Evolutionary conservation across 2,888 invertebrate genomes (phyloP), one percentile per base, ranked within the genome.

Genomic region (Plebejus anna): DNA sequence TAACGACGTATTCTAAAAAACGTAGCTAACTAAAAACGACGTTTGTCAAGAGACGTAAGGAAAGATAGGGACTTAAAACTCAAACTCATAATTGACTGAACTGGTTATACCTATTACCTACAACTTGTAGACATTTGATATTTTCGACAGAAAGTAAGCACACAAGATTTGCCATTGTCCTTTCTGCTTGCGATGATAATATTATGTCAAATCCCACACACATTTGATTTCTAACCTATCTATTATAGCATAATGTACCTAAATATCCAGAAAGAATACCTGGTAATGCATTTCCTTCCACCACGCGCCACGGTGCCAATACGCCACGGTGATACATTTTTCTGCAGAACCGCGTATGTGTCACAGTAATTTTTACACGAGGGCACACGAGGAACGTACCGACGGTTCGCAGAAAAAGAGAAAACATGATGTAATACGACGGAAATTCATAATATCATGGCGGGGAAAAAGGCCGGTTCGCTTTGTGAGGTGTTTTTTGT

Each of bases 401-500:
- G 71, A 22, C 73, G 77, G 78, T 81, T 81, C 80, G 77, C 79
- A 80, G 82, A 81, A 81, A 81, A 47, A 80, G 77, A 78, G 78
- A 81, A 80, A 81, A 81, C 81, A 78, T 78, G 78, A 77, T 78
- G 77, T 72, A 55, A 66, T 57, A 38, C 81, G 78, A 80, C 82
- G 82, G 82, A 83, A 82, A 82, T 80, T 80, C 81, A 81, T 81
- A 79, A 79, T 80, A 80, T 77, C 79, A 79, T 79, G 80, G 77
- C 77, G 77, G 80, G 80, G 79, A 78, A 80, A 81, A 81, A 81
- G 80, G 28, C 76, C 79, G 77, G 81, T 81, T 81, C 81, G 82
- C 83, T 83, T 82, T 82, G 83, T 81, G 78, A 80, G 80, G 80
- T 80, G 78, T 79, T 81, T 81, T 81, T 81, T 81, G 77, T 75